Base-by-base conservation (phyloP, 2,888 invertebrate species). In the Standfussiana lucernea region DNA sequence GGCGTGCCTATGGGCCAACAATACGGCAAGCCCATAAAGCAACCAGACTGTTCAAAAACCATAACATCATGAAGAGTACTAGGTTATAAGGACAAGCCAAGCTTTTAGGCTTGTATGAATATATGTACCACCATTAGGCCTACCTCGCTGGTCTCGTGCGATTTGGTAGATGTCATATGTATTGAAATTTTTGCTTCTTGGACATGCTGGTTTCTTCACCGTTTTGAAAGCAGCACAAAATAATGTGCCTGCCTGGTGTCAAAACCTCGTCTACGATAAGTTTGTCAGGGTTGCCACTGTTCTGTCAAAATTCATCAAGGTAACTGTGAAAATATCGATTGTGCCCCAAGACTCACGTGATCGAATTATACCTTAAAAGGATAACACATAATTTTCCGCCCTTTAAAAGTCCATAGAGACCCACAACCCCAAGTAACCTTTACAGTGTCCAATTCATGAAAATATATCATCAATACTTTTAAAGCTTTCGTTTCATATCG, bases 381-480 rank as follows among this genome's bases (percentile, higher is more conserved):
- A 53, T 42, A 62, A 15, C 11, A 28, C 35, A 50, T 72, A 21
- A 62, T 47, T 78, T 80, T 66, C 62, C 35, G 70, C 53, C 71
- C 71, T 83, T 85, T 72, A 61, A 59, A 65, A 76, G 47, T 53
- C 53, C 67, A 68, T 72, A 64, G 68, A 65, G 45, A 72, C 69
- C 32, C 65, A 65, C 53, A 74, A 61, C 67, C 75, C 61, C 70
- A 71, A 71, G 47, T 82, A 70, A 86, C 70, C 79, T 79, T 72
- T 64, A 28, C 67, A 53, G 37, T 81, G 35, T 24, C 24, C 47
- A 47, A 65, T 81, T 65, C 56, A 56, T 65, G 32, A 32, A 79
- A 77, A 79, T 81, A 79, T 80, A 73, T 75, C 37, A 59, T 62
- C 67, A 80, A 80, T 83, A 61, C 67, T 80, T 72, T 76, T 66